Percentiles rank a stretch among this genome's conserved stretches.
These are phyloP conservation scores for Megaceryle maxima DNA, from an alignment of 2,113 vertebrate species.

Conservation along the genomic window DNA sequence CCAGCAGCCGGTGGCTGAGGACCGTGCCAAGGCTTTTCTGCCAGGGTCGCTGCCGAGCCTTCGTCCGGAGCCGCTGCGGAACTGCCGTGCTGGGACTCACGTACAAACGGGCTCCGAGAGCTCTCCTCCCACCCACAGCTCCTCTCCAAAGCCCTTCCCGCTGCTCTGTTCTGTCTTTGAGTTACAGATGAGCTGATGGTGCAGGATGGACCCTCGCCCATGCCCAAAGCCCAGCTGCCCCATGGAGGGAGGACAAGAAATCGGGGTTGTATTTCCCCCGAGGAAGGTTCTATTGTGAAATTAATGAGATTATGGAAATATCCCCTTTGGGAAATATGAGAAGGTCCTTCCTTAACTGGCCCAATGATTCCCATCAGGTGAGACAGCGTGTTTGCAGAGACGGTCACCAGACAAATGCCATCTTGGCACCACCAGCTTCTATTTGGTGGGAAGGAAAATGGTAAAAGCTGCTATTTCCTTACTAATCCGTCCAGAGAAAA, in stretches of 20 bases:
- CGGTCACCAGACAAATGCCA: not conserved
- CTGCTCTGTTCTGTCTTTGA: not conserved
- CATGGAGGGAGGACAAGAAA: not conserved
- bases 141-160: not conserved
- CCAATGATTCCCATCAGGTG: accelerated
- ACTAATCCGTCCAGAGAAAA: not conserved
- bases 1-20: not conserved
- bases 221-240: not conserved
- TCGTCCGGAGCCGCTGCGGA: accelerated
- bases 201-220: accelerated
- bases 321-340: not conserved
- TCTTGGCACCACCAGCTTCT: not conserved
- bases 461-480: not conserved
- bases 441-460: not conserved
- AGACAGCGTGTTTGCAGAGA: not conserved
- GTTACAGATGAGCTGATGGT: not conserved
- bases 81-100: not conserved
- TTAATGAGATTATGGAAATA: not conserved
- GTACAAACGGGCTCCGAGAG: not conserved
- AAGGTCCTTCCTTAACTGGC: not conserved
- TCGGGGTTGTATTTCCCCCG: not conserved
- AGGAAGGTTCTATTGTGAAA: not conserved
- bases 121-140: not conserved
- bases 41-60: not conserved
- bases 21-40: not conserved